Evolutionary conservation across 2,797 vertebrate species (phyloP), one percentile per base, ranked within the genome.

Genomic region (Liparis tanakae): DNA sequence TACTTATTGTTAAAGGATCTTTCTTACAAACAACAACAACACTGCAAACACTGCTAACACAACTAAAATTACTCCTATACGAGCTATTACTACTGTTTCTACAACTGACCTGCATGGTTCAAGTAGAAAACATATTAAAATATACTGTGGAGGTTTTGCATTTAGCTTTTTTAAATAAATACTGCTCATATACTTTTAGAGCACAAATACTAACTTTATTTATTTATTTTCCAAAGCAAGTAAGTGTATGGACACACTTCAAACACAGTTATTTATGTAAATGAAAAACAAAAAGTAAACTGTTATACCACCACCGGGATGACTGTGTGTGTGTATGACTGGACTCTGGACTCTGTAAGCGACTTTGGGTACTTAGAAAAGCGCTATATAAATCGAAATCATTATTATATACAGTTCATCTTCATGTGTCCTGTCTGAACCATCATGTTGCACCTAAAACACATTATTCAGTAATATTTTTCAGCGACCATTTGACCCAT

Each of bases 31-130:
- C 50, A 7, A n/a, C 4, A 67, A 20, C 25, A 55, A 43, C 3
- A 70, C 4, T 73, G 12, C 60, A 59, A 70, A 20, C 3, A 58
- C 33, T 61, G 30, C 72, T n/a, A 84, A 18, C 54, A 15, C 3
- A 0, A 9, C 25, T 58, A 57, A 46, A 70, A 46, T 1, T n/a
- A 15, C 4, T 17, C 33, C 25, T 55, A 5, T 10, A 34, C 3
- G 10, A 63, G n/a, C 13, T 60, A 70, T n/a, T 57, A 30, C 20
- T 67, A 17, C 46, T 15, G 12, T 20, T 56, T 55, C 14, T 50
- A 9, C 43, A 41, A 39, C 4, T 9, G 9, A 44, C 22, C 25
- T 0, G 6, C 72, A 66, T 46, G 39, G 30, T 55, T 79, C 18
- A 54, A 22, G 68, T 6, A 76, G 9, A 25, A 74, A 61, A 43